Percentiles rank a stretch among this genome's conserved stretches.
phyloP scores from a whole-genome alignment of 2,888 invertebrate species.

The Ennomos quercinarius region DNA sequence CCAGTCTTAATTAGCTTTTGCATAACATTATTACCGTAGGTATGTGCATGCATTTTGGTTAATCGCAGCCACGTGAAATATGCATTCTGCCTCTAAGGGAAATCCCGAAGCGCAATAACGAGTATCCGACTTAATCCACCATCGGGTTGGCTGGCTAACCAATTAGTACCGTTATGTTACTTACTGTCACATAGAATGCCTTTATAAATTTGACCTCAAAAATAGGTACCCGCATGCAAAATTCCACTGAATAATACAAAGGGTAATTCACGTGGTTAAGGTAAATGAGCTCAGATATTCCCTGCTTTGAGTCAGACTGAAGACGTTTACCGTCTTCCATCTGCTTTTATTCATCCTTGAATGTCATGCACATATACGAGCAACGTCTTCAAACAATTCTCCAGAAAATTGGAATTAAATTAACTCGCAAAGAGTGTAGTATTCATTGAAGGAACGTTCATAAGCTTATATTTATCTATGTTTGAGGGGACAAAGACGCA shows the following conservation, averaged over 20 bases:
- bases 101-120: constrained; percentile 72
- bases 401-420: constrained; percentile 59
- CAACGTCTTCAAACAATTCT: constrained; percentile 44
- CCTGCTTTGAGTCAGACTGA: constrained; percentile 16
- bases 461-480: constrained; percentile 74
- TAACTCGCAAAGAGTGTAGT: constrained; percentile 65
- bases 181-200: constrained; percentile 30
- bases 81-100: constrained; percentile 61
- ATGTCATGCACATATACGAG: constrained; percentile 15
- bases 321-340: constrained; percentile 17
- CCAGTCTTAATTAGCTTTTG: constrained; percentile 14
- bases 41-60: constrained; percentile 55
- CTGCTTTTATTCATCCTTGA: constrained; percentile 17
- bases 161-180: constrained; percentile 63
- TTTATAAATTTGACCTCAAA: constrained; percentile 17
- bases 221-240: constrained; percentile 14
- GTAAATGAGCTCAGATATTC: constrained; percentile 24
- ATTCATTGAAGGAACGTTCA: constrained; percentile 72
- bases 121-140: constrained; percentile 67
- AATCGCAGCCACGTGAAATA: constrained; percentile 65
- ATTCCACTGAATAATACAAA: constrained; percentile 23
- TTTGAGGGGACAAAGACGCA: constrained; percentile 65
- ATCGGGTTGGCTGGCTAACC: constrained; percentile 65
- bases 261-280: constrained; percentile 18
- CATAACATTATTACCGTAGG: constrained; percentile 16